These are phyloP conservation scores for Drosophila carrolli DNA, from an alignment of 1,140 invertebrate species.

Conservation along the genomic window DNA sequence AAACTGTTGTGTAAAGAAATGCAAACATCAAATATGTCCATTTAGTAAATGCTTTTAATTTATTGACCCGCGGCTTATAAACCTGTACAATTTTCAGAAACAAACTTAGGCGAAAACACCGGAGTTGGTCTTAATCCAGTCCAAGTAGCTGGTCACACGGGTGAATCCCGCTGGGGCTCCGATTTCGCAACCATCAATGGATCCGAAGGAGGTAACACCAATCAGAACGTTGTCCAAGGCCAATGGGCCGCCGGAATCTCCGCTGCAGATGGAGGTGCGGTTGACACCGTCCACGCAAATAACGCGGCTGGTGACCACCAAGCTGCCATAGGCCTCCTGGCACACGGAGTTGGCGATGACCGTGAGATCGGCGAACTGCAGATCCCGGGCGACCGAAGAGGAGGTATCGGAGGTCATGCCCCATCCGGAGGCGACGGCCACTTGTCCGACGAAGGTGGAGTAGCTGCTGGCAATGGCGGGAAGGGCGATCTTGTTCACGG, in stretches of 20 bases:
- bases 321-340: conserved; percentile 20
- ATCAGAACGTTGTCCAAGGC: conserved; percentile 80
- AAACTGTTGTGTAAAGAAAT: too few species aligned
- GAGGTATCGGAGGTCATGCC: conserved; percentile 32
- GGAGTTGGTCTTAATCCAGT: conserved; percentile 84
- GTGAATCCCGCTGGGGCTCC: conserved; percentile 85
- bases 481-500: conserved; percentile 32
- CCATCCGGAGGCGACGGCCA: conserved; percentile 49
- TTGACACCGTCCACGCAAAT: conserved; percentile 52
- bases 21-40: too few species aligned
- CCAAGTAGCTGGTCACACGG: conserved; percentile 85
- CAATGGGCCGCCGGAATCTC: conserved; percentile 86
- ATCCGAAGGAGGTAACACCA: conserved; percentile 85
- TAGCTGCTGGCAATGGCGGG: conserved; percentile 31
- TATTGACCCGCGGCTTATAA: too few species aligned
- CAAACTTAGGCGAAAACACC: conserved; percentile 17
- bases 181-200: conserved; percentile 76
- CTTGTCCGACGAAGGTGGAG: conserved; percentile 30
- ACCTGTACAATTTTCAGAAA: too few species aligned
- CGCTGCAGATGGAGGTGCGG: conserved; percentile 78
- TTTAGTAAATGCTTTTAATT: too few species aligned
- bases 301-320: conserved; percentile 8
- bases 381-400: background rate
- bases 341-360: conserved; percentile 29
- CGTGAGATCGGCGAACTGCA: conserved; percentile 32